A percentile compares a stretch with the other conserved stretches of the same genome.
phyloP scores from a whole-genome alignment of 2,113 vertebrate species.

The Tretioscincus oriximinensis region DNA sequence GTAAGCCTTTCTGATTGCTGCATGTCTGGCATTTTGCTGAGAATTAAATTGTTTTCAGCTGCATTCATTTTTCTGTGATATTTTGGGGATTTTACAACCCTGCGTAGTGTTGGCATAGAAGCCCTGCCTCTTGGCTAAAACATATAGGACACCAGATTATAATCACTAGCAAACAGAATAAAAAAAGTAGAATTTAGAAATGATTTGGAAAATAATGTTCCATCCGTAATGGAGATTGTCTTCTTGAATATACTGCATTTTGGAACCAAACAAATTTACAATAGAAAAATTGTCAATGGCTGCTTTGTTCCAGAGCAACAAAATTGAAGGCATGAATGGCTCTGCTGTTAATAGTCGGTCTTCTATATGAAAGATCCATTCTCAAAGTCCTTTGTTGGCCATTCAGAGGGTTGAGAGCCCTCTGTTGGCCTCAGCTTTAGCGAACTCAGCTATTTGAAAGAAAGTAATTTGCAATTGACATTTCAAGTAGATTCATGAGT shows the following conservation, averaged over 20 bases:
- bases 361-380: too few species aligned
- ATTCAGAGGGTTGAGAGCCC: too few species aligned
- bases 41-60: not conserved
- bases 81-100: not conserved
- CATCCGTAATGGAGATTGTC: not conserved
- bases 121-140: not conserved
- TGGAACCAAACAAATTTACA: not conserved
- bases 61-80: not conserved
- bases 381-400: too few species aligned
- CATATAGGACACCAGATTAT: not conserved
- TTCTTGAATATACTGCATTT: not conserved
- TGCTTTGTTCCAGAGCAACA: not conserved
- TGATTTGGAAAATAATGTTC: not conserved
- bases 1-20: not conserved
- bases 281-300: not conserved
- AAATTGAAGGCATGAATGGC: too few species aligned
- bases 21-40: not conserved
- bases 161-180: too few species aligned
- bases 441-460: too few species aligned
- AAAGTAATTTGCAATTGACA: too few species aligned
- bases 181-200: not conserved
- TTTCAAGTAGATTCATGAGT: too few species aligned
- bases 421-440: too few species aligned
- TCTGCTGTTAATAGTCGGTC: too few species aligned
- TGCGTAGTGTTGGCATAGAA: too few species aligned